Base-by-base conservation (phyloP, 2,113 vertebrate genomes). In the Ochotona curzoniae region DNA sequence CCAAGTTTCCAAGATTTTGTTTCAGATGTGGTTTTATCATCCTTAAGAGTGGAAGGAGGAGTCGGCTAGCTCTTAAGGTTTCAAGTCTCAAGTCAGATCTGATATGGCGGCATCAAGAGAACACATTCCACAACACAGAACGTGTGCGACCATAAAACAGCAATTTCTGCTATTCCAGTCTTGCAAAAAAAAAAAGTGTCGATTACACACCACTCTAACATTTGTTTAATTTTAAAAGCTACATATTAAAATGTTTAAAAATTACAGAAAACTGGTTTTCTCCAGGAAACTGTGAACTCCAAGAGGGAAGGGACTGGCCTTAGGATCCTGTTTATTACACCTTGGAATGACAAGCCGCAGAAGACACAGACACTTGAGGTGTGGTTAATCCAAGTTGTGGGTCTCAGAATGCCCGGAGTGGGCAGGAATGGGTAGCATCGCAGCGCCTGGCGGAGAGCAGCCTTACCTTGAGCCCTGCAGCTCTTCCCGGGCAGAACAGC, bases 381-480 rank as follows among this genome's bases (percentile, higher is more conserved):
- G 44, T 32, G 11, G 21, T 7, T 35, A 1, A 57, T 21, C 51
- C 57, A 11, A 12, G 2, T 60, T 28, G 54, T 47, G 15, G 35
- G 18, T 1, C 57, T 32, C 63, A 51, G 38, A 54, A 54, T n/a
- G 13, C 17, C 5, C 5, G 87, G 85, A 57, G n/a, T 10, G 20
- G n/a, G 20, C 5, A 8, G 87, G 85, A 57, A 35, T 10, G 20
- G n/a, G 20, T 7, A 7, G 8, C 6, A 30, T 7, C 1, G 21
- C 28, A 1, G 13, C 8, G 35, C 14, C 38, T 35, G 14, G 0
- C 6, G 44, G 26, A 61, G 1, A 25, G 21, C 8, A 44, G 10
- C 15, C 18, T 67, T 11, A 0, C 8, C 14, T 64, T 2, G 26
- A 26, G 7, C 14, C 44, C 70, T 5, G 5, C 8, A 3, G 7